phyloP scores from a whole-genome alignment of 2,113 vertebrate genomes.

The Bettongia penicillata region DNA sequence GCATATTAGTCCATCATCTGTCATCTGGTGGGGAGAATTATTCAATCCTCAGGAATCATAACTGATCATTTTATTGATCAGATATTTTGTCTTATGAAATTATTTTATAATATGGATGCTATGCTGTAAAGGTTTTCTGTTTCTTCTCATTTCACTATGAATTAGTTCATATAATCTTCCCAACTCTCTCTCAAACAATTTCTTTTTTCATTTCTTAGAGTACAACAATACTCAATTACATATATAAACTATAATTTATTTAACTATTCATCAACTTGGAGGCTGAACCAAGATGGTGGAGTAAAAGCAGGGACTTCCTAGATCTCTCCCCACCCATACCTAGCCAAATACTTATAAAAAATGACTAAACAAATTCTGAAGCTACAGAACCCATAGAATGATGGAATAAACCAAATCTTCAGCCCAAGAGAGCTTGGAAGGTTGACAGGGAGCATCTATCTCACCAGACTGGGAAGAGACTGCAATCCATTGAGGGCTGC shows the following conservation, averaged over 20 bases:
- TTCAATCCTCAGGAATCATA: background rate
- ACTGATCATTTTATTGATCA: background rate
- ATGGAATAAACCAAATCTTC: no score
- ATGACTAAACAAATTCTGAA: no score
- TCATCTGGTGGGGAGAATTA: background rate
- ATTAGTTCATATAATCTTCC: background rate
- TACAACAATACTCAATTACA: background rate
- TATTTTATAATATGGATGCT: background rate
- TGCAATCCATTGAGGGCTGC: no score
- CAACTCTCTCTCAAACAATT: background rate
- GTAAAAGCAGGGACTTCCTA: no score
- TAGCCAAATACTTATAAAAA: no score
- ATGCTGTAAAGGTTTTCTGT: background rate
- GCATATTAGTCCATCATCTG: background rate
- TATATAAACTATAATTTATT: background rate
- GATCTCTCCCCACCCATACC: no score
- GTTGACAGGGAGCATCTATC: no score
- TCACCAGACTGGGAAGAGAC: no score
- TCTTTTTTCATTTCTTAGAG: background rate
- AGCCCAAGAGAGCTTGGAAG: no score
- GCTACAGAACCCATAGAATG: no score
- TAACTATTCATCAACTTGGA: background rate
- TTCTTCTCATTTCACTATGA: background rate
- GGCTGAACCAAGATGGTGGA: no score
- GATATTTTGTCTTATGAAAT: background rate